Evolutionary conservation across 2,113 vertebrate species (phyloP).

Genomic region (Scalopus aquaticus): DNA sequence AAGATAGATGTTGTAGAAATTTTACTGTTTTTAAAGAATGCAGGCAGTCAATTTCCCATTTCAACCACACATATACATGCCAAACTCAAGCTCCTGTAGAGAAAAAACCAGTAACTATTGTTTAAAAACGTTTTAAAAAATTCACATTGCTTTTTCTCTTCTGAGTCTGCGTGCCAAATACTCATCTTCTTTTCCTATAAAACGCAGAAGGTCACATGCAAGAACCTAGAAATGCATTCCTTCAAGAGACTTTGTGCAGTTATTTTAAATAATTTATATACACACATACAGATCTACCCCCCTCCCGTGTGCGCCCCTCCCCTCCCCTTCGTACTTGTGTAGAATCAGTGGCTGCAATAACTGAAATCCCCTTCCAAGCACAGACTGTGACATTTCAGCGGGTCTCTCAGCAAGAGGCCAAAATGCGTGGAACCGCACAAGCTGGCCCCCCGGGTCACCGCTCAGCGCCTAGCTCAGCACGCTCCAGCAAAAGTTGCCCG

Average conservation of each 20-base stretch:
- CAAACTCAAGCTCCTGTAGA: background rate
- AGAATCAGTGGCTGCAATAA: background rate
- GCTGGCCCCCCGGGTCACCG: background rate
- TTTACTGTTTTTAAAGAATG: conserved; percentile 26
- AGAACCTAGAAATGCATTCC: background rate
- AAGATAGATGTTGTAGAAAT: conserved; percentile 14
- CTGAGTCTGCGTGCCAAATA: background rate
- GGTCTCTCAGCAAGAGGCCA: background rate
- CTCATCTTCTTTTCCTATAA: background rate
- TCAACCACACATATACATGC: background rate
- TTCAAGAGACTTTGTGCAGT: background rate
- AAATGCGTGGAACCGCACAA: background rate
- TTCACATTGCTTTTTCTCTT: conserved; percentile 3
- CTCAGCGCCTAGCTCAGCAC: background rate
- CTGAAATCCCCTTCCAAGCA: background rate
- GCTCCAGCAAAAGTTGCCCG: conserved; percentile 11
- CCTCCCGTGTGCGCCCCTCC: background rate
- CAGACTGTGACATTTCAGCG: background rate
- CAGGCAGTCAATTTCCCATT: conserved; percentile 32
- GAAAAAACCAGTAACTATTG: background rate
- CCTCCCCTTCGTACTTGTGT: background rate
- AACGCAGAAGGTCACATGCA: background rate
- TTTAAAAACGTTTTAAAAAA: conserved; percentile 39
- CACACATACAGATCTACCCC: background rate
- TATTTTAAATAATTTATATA: conserved; percentile 47